Evolutionary conservation across 23 tunicate species (phyloP), one percentile per base, ranked within the genome.

Genomic region (Ascidia mentula): DNA sequence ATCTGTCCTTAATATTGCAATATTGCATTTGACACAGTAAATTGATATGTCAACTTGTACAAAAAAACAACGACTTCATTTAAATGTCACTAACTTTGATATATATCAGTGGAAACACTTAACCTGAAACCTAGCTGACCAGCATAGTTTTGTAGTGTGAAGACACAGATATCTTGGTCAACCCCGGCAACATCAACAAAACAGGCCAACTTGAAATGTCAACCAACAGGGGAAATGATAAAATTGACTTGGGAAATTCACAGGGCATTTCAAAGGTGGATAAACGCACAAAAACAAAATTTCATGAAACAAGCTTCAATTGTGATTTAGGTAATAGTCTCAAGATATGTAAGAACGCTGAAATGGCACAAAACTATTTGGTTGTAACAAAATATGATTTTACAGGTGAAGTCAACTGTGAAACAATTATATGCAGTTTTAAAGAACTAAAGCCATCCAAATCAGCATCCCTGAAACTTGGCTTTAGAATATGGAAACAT

Each of bases 401-500:
- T 33, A 6, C 34, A 70, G 74, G 13, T 12, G 32, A 70, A 18
- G 37, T 70, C n/a, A 36, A 24, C 1, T 77, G 81, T 46, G 81
- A 46, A 6, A 77, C 69, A 9, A 22, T 77, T 26, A 13, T 3
- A 1, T 77, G 81, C 32, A 26, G 31, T 24, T 32, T 77, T 45
- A 32, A 31, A 28, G 1, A 5, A 17, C 31, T 77, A 17, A 32
- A 77, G 32, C 70, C 69, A 1, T 45, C 69, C 45, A 32, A 32
- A 45, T 3, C 69, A 32, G 36, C 40, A 28, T 30, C 31, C 7
- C 9, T 77, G 5, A 26, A 36, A n/a, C 69, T 77, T 45, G 38
- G 40, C n/a, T 77, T 45, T 45, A 77, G 81, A 30, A n/a, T 77
- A 18, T 77, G 81, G 81, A 77, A 77, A 45, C 31, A 31, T n/a